Percentiles rank a stretch among this genome's conserved stretches.
phyloP scores from a whole-genome alignment of 2,888 invertebrate genomes.

The Meandrusa payeni region DNA sequence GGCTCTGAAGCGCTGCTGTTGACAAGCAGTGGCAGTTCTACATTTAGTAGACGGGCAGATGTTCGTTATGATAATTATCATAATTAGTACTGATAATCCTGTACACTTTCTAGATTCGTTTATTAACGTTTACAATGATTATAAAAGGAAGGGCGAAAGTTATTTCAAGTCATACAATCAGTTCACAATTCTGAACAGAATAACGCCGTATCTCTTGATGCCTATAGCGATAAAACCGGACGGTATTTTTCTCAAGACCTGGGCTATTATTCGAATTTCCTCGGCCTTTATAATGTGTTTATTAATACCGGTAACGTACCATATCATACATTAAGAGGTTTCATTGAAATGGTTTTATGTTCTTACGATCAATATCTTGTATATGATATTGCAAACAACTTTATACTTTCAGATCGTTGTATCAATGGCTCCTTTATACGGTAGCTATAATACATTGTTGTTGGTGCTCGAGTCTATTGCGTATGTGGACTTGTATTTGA shows the following conservation, averaged over 20 bases:
- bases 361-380: slow-evolving; percentile 5
- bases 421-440: slow-evolving; percentile 60
- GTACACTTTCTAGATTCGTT: slow-evolving; percentile 63
- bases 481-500: slow-evolving; percentile 71
- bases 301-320: slow-evolving; percentile 55
- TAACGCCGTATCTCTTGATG: slow-evolving; percentile 58
- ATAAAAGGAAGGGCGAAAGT: slow-evolving; percentile 46
- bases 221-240: slow-evolving; percentile 63
- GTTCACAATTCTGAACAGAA: slow-evolving; percentile 50
- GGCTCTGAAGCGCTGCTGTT: no score
- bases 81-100: no score
- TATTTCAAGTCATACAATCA: slow-evolving; percentile 59
- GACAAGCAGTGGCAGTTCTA: no score
- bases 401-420: slow-evolving; percentile 50
- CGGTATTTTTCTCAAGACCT: slow-evolving; percentile 61
- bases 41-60: no score
- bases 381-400: slow-evolving; percentile 9
- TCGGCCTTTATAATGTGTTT: slow-evolving; percentile 57
- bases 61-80: no score
- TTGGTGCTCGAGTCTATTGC: slow-evolving; percentile 62
- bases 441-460: slow-evolving; percentile 48
- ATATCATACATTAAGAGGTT: slow-evolving; percentile 2
- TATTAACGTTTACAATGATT: slow-evolving; percentile 54
- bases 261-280: slow-evolving; percentile 54
- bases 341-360: slow-evolving; percentile 6